phyloP scores from a whole-genome alignment of 2,888 invertebrate species.

The Eubasilissa splendida region DNA sequence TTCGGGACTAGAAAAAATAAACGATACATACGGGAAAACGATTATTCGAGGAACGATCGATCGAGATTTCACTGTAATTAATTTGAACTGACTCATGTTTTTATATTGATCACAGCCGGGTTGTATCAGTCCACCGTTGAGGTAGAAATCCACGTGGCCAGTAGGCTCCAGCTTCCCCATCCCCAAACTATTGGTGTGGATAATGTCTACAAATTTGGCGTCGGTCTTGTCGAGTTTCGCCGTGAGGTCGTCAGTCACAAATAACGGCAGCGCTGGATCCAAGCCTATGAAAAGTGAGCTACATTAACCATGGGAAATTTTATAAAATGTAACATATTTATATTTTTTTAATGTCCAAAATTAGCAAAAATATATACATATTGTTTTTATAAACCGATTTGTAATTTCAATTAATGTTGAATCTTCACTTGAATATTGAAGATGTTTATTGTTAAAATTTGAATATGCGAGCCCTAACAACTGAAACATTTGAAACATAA shows the following conservation, averaged over 20 bases:
- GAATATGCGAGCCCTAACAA: no score
- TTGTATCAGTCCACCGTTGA: conserved; percentile 74
- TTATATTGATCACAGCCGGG: conserved; percentile 70
- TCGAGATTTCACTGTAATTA: no score
- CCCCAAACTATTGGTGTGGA: conserved; percentile 76
- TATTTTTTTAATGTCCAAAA: no score
- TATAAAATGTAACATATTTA: neutral
- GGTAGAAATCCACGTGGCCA: conserved; percentile 74
- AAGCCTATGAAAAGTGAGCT: conserved; percentile 66
- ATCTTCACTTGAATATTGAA: no score
- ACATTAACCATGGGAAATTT: conserved; percentile 11
- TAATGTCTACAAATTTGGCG: conserved; percentile 76
- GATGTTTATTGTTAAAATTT: no score
- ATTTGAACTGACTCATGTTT: conserved; percentile 24
- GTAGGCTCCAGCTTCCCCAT: conserved; percentile 71
- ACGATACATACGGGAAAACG: no score
- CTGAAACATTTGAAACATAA: no score
- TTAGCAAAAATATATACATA: no score
- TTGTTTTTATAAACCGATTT: no score
- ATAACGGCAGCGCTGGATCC: conserved; percentile 78
- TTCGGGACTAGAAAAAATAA: no score
- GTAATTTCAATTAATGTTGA: no score
- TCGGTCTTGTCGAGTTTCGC: conserved; percentile 73
- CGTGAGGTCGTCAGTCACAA: conserved; percentile 67
- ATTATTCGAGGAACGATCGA: no score